These are phyloP conservation scores for Actenoides hombroni DNA, from an alignment of 2,113 vertebrate species.

Conservation along the genomic window DNA sequence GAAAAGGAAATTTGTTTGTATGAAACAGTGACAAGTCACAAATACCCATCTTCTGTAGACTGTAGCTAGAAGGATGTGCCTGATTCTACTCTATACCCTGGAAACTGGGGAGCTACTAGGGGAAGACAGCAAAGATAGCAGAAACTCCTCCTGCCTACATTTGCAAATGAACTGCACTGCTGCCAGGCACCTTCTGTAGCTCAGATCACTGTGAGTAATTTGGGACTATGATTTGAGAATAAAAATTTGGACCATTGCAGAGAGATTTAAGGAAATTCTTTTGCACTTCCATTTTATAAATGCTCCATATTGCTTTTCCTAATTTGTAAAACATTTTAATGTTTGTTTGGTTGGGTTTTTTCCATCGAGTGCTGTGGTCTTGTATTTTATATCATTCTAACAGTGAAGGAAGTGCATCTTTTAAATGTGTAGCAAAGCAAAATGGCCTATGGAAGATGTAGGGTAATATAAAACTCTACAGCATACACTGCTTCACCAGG, in stretches of 20 bases:
- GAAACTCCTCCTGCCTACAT: not conserved
- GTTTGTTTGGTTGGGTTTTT: not conserved
- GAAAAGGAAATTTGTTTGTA: not conserved
- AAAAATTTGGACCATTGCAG: not conserved
- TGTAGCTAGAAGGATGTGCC: not conserved
- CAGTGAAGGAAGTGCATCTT: not conserved
- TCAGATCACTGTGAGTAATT: not conserved
- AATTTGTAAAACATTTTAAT: not conserved
- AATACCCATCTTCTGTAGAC: not conserved
- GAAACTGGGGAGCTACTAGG: not conserved
- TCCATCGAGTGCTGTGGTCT: not conserved
- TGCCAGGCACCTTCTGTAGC: not conserved
- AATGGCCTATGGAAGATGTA: not conserved
- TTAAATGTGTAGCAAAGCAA: not conserved
- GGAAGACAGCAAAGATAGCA: not conserved
- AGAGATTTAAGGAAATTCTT: not conserved
- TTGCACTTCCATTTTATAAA: not conserved
- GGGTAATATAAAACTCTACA: constrained; percentile 35
- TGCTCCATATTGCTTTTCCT: not conserved
- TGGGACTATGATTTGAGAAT: not conserved
- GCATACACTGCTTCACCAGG: not conserved
- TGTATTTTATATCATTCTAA: not conserved
- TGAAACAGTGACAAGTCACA: not conserved
- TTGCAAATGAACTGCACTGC: not conserved
- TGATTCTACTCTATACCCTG: not conserved